Conservation (phyloP, 1,140 invertebrate genomes). For the Drosophila dunni region DNA sequence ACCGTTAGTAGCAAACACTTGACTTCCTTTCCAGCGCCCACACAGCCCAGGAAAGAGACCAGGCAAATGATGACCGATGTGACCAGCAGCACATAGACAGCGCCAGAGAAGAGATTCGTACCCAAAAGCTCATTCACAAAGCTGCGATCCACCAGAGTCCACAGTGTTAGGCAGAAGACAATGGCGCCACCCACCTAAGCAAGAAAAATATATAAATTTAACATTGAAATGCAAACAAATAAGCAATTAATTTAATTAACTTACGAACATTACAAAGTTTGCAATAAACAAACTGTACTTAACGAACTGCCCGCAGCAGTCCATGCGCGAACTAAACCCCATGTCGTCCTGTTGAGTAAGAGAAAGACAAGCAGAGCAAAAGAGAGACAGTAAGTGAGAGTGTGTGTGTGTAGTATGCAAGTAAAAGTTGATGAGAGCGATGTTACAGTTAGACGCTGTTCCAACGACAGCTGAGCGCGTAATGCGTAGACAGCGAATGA, state of each 20-base stretch:
- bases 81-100: conserved; percentile 92
- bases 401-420: conserved; percentile 15
- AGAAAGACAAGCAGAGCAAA: conserved; percentile 16
- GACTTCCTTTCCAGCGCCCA: conserved; percentile 94
- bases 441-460: conserved; percentile 26
- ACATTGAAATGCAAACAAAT: not conserved
- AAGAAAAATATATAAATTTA: not conserved
- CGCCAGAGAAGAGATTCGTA: conserved; percentile 92
- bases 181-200: conserved; percentile 90
- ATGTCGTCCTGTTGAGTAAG: conserved; percentile 85
- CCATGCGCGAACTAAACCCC: conserved; percentile 91
- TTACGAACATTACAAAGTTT: conserved; percentile 95
- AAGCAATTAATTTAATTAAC: conserved; percentile 80
- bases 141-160: conserved; percentile 92
- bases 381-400: not conserved
- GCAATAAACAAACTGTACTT: conserved; percentile 93
- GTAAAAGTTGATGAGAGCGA: conserved; percentile 9
- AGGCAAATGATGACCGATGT: conserved; percentile 91
- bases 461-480: conserved; percentile 40
- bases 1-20: conserved; percentile 95
- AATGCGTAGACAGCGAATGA: conserved; percentile 45
- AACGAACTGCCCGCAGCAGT: conserved; percentile 92
- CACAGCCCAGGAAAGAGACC: conserved; percentile 93
- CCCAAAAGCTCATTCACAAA: conserved; percentile 93
- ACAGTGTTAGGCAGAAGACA: conserved; percentile 91